phyloP scores from a whole-genome alignment of 2,797 vertebrate species.

The Botia kubotai region DNA sequence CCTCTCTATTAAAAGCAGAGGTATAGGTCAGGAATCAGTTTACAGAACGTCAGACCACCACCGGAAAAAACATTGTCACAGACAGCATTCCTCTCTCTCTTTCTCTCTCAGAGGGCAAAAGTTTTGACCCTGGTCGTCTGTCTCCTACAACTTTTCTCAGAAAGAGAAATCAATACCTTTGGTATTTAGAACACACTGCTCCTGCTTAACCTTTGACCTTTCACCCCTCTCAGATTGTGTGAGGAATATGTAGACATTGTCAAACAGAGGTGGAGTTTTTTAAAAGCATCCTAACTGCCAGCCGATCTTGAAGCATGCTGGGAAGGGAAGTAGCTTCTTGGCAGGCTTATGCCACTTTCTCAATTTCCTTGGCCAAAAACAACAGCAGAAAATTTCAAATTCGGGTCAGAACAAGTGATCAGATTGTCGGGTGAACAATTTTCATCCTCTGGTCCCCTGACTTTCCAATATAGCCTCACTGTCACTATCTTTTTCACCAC shows the following conservation, averaged over 20 bases:
- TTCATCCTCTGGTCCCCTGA: background rate
- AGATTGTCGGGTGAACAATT: conserved; percentile 6
- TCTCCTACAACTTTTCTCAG: conserved; percentile 35
- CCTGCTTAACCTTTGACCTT: conserved; percentile 66
- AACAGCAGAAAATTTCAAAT: conserved; percentile 6
- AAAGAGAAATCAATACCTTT: conserved; percentile 71
- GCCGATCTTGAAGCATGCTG: conserved; percentile 40
- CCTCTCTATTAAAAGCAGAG: conserved; percentile 20
- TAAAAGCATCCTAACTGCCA: conserved; percentile 38
- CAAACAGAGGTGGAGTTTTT: conserved; percentile 13
- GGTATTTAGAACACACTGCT: conserved; percentile 67
- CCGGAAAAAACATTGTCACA: background rate
- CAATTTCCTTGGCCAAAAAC: background rate
- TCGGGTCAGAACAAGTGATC: background rate
- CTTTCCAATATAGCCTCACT: background rate
- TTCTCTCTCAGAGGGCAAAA: conserved; percentile 57
- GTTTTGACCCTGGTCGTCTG: conserved; percentile 57
- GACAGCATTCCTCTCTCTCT: background rate
- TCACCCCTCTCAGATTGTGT: conserved; percentile 62
- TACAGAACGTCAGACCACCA: background rate
- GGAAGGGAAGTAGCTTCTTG: conserved; percentile 55
- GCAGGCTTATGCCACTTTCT: conserved; percentile 40
- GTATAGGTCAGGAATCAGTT: conserved; percentile 24
- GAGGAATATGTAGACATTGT: conserved; percentile 67
- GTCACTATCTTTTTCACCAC: background rate